These are phyloP conservation scores for Monoplex corrugatus DNA, from an alignment of 2,888 invertebrate genomes.

Conservation along the genomic window DNA sequence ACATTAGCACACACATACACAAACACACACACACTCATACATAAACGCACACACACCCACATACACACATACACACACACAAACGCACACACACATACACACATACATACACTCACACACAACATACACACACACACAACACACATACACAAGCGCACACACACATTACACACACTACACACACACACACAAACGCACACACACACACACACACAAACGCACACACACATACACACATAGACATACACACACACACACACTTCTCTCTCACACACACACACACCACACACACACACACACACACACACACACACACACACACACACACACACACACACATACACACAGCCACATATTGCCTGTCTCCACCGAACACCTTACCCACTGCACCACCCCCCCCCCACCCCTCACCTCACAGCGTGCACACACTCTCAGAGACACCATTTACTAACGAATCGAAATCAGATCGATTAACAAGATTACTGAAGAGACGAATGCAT, in stretches of 20 bases:
- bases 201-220: not conserved
- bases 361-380: too few relatives aligned
- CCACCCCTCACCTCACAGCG: too few relatives aligned
- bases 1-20: not conserved
- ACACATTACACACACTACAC: constrained; percentile 22
- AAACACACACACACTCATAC: not conserved
- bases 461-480: too few relatives aligned
- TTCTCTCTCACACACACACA: too few relatives aligned
- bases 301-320: constrained; percentile 12
- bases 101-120: not conserved
- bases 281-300: not conserved
- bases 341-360: not conserved
- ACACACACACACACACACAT: constrained; percentile 2
- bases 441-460: too few relatives aligned
- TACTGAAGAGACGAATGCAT: too few relatives aligned
- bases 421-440: too few relatives aligned
- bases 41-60: not conserved
- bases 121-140: not conserved
- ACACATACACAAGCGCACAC: constrained; percentile 1
- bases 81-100: not conserved
- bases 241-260: not conserved
- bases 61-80: not conserved
- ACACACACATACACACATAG: not conserved
- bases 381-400: too few relatives aligned
- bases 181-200: not conserved